Evolutionary conservation across 2,113 vertebrate genomes (phyloP).

Genomic region (Crotalus tigris): DNA sequence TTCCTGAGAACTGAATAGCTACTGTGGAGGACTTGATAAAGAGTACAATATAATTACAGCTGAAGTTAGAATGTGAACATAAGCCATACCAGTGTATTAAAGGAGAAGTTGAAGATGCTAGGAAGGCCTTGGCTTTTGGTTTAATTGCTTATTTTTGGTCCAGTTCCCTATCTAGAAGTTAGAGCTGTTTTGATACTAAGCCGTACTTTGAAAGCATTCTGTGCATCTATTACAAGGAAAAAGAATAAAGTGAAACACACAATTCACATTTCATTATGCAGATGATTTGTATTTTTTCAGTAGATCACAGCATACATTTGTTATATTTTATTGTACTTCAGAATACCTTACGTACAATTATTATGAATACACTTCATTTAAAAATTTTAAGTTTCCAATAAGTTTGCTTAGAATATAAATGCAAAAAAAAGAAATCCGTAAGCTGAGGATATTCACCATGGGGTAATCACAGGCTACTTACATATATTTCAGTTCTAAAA

Average conservation of each 20-base stretch:
- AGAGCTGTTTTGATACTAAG: conserved; percentile 87
- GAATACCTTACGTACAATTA: not conserved
- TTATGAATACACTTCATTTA: not conserved
- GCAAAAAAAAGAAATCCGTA: conserved; percentile 1
- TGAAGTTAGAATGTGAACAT: not conserved
- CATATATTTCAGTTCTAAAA: not conserved
- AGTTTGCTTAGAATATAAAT: not conserved
- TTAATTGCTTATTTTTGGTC: not conserved
- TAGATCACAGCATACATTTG: not conserved
- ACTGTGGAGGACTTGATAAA: not conserved
- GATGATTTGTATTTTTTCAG: not conserved
- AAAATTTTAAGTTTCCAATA: not conserved
- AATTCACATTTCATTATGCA: not conserved
- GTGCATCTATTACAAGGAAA: conserved; percentile 69
- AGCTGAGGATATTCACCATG: not conserved
- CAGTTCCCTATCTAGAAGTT: not conserved
- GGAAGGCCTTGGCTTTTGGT: not conserved
- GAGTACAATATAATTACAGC: not conserved
- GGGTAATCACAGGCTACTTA: not conserved
- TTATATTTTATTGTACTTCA: conserved; percentile 8
- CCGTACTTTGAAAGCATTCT: conserved; percentile 85
- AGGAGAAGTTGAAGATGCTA: not conserved
- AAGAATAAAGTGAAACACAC: conserved; percentile 31
- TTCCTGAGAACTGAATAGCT: not conserved
- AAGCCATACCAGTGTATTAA: not conserved